A percentile compares a stretch with the other conserved stretches of the same genome.
These are phyloP conservation scores for Clinocottus analis DNA, from an alignment of 2,113 vertebrate species.

Conservation along the genomic window DNA sequence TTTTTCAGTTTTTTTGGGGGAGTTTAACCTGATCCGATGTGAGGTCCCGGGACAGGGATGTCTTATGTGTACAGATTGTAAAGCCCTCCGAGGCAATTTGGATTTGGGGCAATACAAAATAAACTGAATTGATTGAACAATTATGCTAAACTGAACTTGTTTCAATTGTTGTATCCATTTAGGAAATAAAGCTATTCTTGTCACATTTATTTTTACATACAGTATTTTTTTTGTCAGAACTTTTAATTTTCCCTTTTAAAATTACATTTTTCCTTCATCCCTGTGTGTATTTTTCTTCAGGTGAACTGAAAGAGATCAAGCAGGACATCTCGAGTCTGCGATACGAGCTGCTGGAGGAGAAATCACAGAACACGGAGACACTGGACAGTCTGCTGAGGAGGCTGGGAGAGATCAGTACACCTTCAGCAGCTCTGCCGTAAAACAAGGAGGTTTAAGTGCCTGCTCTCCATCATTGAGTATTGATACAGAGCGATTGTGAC, in stretches of 20 bases:
- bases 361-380: conserved; percentile 93
- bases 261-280: fast-evolving
- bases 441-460: neutral
- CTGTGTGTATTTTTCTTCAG: conserved; percentile 75
- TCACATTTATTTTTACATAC: neutral
- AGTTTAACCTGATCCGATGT: too few relatives aligned
- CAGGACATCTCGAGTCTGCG: conserved; percentile 98
- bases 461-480: conserved; percentile 5
- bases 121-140: neutral
- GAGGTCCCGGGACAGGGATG: too few relatives aligned
- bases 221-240: neutral
- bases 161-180: neutral
- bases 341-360: conserved; percentile 98
- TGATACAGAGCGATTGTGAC: neutral
- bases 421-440: conserved; percentile 10
- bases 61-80: too few relatives aligned
- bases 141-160: neutral
- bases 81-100: too few relatives aligned
- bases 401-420: conserved; percentile 87
- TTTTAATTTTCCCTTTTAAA: neutral
- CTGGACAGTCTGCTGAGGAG: conserved; percentile 92
- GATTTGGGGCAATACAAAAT: too few relatives aligned
- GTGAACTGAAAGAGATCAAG: conserved; percentile 98
- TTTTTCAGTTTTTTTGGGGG: too few relatives aligned
- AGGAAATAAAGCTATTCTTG: neutral